A percentile compares a stretch with the other conserved stretches of the same genome.
Conservation (phyloP, 2,113 vertebrate species). For the Labeo rohita region DNA sequence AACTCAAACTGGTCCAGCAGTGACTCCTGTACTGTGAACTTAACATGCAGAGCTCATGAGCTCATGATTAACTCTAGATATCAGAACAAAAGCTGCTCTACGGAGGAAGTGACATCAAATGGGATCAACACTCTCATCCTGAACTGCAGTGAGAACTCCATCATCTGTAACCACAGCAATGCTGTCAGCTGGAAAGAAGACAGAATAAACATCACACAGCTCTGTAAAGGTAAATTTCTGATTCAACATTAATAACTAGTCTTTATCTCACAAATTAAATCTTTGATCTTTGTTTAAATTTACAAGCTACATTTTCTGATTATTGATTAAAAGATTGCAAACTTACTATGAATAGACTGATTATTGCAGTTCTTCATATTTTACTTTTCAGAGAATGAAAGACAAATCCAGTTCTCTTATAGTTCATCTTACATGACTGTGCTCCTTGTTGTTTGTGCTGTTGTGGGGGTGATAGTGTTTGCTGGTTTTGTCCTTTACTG, state of each 20-base stretch:
- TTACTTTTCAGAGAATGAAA: background rate
- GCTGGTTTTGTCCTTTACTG: too few species aligned
- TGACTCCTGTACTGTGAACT: too few species aligned
- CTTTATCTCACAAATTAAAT: background rate
- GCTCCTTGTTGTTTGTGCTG: background rate
- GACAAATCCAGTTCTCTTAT: rapidly evolving
- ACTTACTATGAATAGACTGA: background rate
- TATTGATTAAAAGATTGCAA: too few species aligned
- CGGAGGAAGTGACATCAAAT: background rate
- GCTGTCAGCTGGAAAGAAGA: background rate
- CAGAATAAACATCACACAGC: background rate
- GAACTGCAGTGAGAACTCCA: background rate
- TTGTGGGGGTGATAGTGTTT: too few species aligned
- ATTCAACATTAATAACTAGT: background rate
- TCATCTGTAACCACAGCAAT: conserved; percentile 16
- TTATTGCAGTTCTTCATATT: background rate
- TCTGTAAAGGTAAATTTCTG: conserved; percentile 11
- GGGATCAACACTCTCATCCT: background rate
- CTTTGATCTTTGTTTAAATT: too few species aligned
- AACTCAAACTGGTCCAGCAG: too few species aligned
- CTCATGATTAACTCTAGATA: too few species aligned
- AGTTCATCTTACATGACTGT: background rate
- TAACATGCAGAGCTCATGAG: too few species aligned
- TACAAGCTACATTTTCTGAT: too few species aligned
- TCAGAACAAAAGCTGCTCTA: too few species aligned